Evolutionary conservation across 2,888 invertebrate species (phyloP).

Genomic region (Drosophila mulleri): DNA sequence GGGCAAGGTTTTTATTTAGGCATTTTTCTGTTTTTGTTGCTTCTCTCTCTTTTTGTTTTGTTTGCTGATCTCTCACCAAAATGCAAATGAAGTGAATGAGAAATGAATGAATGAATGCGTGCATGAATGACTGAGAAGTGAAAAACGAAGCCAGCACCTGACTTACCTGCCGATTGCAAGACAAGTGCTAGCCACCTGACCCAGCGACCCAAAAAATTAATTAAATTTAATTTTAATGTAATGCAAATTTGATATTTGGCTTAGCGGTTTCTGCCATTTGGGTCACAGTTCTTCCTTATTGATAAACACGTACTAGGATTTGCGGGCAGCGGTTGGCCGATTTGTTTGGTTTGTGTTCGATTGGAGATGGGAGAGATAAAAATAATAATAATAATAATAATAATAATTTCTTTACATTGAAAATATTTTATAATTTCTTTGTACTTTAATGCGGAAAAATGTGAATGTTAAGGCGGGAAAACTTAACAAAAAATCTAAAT

Average conservation of each 20-base stretch:
- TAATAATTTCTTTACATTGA: too few species aligned
- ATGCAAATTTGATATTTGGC: constrained; percentile 38
- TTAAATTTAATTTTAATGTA: constrained; percentile 69
- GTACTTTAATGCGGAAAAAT: not conserved
- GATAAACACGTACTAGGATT: constrained; percentile 8
- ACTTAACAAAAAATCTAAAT: too few species aligned
- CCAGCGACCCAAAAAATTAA: constrained; percentile 74
- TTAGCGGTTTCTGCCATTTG: constrained; percentile 25
- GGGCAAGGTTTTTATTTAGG: constrained; percentile 59
- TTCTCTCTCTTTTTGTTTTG: constrained; percentile 19
- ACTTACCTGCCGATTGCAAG: constrained; percentile 32
- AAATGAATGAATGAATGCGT: constrained; percentile 41
- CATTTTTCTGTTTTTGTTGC: constrained; percentile 20
- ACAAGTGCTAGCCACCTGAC: constrained; percentile 50
- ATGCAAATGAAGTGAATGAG: constrained; percentile 71
- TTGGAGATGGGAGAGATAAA: too few species aligned
- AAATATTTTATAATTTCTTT: not conserved
- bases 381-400: too few species aligned
- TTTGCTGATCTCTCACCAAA: constrained; percentile 41
- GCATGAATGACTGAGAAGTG: constrained; percentile 42
- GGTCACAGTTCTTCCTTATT: constrained; percentile 1
- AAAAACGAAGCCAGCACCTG: constrained; percentile 66
- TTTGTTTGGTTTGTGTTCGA: not conserved
- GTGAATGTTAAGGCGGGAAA: not conserved
- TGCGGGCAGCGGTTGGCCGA: not conserved